Percentiles rank a stretch among this genome's conserved stretches.
Evolutionary conservation across 2,797 vertebrate species (phyloP).

Genomic region (Myripristis jacobus): DNA sequence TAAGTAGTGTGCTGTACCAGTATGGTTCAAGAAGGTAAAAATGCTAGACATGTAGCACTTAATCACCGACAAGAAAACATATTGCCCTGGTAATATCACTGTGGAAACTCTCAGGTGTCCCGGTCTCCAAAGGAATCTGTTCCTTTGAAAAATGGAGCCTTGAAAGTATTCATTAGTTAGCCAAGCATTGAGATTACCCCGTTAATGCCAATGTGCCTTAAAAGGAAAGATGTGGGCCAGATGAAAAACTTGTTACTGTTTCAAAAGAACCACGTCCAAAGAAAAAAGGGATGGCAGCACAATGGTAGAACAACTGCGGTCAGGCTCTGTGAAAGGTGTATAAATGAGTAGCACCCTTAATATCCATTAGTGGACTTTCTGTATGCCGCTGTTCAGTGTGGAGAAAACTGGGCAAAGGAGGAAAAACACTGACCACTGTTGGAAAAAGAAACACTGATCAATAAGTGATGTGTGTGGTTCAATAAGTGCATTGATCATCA

Average conservation of each 20-base stretch:
- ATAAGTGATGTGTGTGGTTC: conserved; percentile 64
- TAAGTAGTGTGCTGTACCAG: conserved; percentile 28
- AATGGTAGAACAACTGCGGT: conserved; percentile 11
- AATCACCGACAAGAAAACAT: conserved; percentile 53
- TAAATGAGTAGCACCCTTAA: conserved; percentile 40
- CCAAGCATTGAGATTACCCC: conserved; percentile 61
- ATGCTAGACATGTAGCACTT: conserved; percentile 47
- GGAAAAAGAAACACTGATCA: conserved; percentile 74
- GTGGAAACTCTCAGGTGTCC: conserved; percentile 64
- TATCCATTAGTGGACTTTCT: conserved; percentile 46
- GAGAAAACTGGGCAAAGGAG: conserved; percentile 15
- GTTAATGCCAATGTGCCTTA: conserved; percentile 54
- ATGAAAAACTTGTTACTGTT: conserved; percentile 1
- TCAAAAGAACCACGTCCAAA: conserved; percentile 42
- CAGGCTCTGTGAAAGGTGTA: conserved; percentile 1
- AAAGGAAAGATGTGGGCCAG: conserved; percentile 54
- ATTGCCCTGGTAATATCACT: conserved; percentile 47
- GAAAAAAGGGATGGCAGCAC: background rate
- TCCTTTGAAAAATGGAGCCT: conserved; percentile 66
- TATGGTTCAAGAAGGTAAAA: conserved; percentile 46
- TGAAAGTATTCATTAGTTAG: conserved; percentile 70
- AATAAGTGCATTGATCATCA: conserved; percentile 74
- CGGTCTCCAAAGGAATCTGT: conserved; percentile 63
- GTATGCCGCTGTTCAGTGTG: conserved; percentile 36
- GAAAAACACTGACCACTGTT: conserved; percentile 30